Evolutionary conservation across 2,888 invertebrate species (phyloP).

Genomic region (Neoitamus cyanurus): DNA sequence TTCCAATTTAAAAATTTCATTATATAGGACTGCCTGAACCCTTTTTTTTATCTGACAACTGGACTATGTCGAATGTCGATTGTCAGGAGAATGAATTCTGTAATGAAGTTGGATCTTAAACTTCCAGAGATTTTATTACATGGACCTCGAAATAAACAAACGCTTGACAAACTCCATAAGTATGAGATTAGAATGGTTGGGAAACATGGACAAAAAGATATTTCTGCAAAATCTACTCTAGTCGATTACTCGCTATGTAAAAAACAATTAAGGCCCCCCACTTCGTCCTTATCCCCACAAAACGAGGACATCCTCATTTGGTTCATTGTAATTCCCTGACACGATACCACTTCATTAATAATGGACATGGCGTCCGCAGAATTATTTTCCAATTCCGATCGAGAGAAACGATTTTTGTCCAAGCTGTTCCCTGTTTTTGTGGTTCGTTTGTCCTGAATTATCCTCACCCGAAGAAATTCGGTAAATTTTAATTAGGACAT

Average conservation of each 20-base stretch:
- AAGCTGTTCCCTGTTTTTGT: background rate
- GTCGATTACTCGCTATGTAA: background rate
- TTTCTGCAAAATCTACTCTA: too few species aligned
- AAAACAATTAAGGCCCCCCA: background rate
- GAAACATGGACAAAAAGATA: too few species aligned
- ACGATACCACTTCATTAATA: background rate
- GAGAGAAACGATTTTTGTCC: background rate
- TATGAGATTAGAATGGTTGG: too few species aligned
- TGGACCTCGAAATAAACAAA: too few species aligned
- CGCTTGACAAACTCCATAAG: too few species aligned
- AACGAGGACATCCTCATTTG: background rate
- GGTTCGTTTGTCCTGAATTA: background rate
- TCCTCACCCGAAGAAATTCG: background rate
- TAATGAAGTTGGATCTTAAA: too few species aligned
- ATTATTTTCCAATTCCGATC: conserved; percentile 21
- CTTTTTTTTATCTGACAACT: too few species aligned
- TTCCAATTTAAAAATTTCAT: too few species aligned
- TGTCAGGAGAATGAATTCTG: too few species aligned
- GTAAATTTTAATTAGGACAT: conserved; percentile 25
- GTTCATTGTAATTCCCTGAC: background rate
- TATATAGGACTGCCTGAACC: too few species aligned
- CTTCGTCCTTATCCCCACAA: background rate
- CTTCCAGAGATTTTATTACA: too few species aligned
- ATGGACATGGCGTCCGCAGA: conserved; percentile 3
- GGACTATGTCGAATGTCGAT: too few species aligned